Conservation (phyloP, 2,888 invertebrate genomes). For the Eulithis testata region DNA sequence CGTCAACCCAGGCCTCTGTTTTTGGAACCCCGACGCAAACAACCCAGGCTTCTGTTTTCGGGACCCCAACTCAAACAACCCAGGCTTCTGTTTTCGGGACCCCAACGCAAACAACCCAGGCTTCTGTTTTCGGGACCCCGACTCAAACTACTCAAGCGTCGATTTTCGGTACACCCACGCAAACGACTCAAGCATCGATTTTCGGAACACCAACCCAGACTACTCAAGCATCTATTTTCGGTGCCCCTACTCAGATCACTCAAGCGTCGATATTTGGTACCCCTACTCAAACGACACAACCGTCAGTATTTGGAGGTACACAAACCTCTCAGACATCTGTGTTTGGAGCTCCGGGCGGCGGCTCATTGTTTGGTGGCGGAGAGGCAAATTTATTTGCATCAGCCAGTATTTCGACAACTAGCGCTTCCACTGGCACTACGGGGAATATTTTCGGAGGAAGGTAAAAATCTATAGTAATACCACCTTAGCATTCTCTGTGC, state of each 20-base stretch:
- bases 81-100: constrained; percentile 46
- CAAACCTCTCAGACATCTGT: constrained; percentile 49
- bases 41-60: constrained; percentile 49
- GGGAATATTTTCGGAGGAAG: constrained; percentile 73
- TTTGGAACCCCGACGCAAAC: constrained; percentile 46
- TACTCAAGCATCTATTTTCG: constrained; percentile 48
- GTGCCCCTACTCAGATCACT: constrained; percentile 42
- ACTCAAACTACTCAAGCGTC: constrained; percentile 43
- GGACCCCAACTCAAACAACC: constrained; percentile 43
- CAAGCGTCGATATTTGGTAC: constrained; percentile 52
- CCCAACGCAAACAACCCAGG: constrained; percentile 43
- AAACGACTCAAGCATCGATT: constrained; percentile 45
- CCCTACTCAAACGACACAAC: constrained; percentile 35
- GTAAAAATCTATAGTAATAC: constrained; percentile 46
- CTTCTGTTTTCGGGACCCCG: constrained; percentile 48
- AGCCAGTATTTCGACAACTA: constrained; percentile 76
- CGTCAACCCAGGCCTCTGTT: constrained; percentile 46
- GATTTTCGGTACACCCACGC: constrained; percentile 48
- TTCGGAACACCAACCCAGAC: constrained; percentile 46
- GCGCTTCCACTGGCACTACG: constrained; percentile 54
- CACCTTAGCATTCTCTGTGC: too few relatives aligned
- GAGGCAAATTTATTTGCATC: constrained; percentile 71
- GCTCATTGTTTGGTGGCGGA: constrained; percentile 65
- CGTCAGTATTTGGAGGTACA: constrained; percentile 44
- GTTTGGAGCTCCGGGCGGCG: constrained; percentile 55